A percentile compares a stretch with the other conserved stretches of the same genome.
Conservation (phyloP, 2,113 vertebrate species). For the Abramis brama region DNA sequence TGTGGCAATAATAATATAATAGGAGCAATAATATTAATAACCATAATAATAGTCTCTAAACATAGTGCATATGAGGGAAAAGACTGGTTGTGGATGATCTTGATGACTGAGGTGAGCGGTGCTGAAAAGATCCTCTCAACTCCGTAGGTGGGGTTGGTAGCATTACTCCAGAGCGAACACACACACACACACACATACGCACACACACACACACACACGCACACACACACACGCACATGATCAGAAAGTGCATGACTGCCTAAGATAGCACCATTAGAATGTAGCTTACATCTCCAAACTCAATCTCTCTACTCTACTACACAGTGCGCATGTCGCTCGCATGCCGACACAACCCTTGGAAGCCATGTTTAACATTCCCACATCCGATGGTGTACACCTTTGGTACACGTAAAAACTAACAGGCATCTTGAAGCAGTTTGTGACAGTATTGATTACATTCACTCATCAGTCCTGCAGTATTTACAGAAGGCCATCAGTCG, state of each 20-base stretch:
- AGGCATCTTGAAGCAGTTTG: slow-evolving; percentile 44
- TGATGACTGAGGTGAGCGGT: slow-evolving; percentile 73
- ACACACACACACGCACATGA: slow-evolving; percentile 49
- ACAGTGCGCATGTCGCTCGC: slow-evolving; percentile 7
- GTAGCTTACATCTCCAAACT: slow-evolving; percentile 68
- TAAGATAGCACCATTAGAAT: slow-evolving; percentile 79
- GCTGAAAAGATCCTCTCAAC: slow-evolving; percentile 67
- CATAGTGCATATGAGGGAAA: slow-evolving; percentile 81
- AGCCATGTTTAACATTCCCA: slow-evolving; percentile 66
- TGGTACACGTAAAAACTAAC: slow-evolving; percentile 36
- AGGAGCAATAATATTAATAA: slow-evolving; percentile 71
- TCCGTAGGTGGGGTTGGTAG: slow-evolving; percentile 34
- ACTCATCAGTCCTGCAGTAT: slow-evolving; percentile 43
- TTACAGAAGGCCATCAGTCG: slow-evolving; percentile 36
- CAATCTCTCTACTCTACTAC: slow-evolving; percentile 42
- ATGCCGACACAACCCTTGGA: slow-evolving; percentile 63
- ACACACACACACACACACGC: neutral
- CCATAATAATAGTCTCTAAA: slow-evolving; percentile 78
- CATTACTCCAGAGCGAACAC: slow-evolving; percentile 30
- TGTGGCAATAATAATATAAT: slow-evolving; percentile 72
- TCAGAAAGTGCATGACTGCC: slow-evolving; percentile 76
- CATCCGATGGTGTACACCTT: slow-evolving; percentile 56
- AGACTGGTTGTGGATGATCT: slow-evolving; percentile 70
- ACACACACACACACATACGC: slow-evolving; percentile 35
- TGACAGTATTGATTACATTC: slow-evolving; percentile 47